phyloP scores from a whole-genome alignment of 2,797 vertebrate genomes.

The Tapirus indicus region DNA sequence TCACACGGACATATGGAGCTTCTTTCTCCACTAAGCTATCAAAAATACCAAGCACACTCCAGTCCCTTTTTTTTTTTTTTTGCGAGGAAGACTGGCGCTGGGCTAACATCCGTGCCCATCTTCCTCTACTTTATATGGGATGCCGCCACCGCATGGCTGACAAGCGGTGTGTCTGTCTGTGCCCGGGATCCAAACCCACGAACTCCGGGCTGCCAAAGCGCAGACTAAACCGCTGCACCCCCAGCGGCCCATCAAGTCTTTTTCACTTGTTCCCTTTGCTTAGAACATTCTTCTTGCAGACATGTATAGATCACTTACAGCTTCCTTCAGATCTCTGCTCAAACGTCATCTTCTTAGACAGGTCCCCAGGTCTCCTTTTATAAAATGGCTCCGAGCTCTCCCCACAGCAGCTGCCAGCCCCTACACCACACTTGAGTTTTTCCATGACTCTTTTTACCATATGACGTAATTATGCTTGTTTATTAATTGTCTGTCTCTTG shows the following conservation, averaged over 20 bases:
- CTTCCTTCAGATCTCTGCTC: conserved; percentile 40
- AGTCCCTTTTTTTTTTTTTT: too few species aligned
- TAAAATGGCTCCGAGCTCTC: not conserved
- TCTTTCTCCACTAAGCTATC: conserved; percentile 34
- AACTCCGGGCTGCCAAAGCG: too few species aligned
- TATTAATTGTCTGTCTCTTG: not conserved
- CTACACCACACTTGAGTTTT: not conserved
- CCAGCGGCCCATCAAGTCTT: not conserved
- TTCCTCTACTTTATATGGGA: too few species aligned
- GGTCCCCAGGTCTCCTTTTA: not conserved
- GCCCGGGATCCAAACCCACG: too few species aligned
- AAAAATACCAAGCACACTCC: not conserved
- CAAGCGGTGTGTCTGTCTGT: too few species aligned
- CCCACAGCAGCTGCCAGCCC: not conserved
- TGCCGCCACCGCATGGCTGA: too few species aligned
- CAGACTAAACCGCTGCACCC: too few species aligned
- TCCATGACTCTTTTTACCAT: not conserved
- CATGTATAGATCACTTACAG: conserved; percentile 13
- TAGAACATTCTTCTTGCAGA: conserved; percentile 48
- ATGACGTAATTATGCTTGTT: not conserved
- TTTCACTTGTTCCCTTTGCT: conserved; percentile 24
- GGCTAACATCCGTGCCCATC: too few species aligned
- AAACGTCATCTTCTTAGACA: conserved; percentile 47
- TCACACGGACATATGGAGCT: conserved; percentile 29
- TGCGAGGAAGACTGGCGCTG: too few species aligned